Evolutionary conservation across 2,113 vertebrate genomes (phyloP), one percentile per base, ranked within the genome.

Genomic region (Penelope pileata): DNA sequence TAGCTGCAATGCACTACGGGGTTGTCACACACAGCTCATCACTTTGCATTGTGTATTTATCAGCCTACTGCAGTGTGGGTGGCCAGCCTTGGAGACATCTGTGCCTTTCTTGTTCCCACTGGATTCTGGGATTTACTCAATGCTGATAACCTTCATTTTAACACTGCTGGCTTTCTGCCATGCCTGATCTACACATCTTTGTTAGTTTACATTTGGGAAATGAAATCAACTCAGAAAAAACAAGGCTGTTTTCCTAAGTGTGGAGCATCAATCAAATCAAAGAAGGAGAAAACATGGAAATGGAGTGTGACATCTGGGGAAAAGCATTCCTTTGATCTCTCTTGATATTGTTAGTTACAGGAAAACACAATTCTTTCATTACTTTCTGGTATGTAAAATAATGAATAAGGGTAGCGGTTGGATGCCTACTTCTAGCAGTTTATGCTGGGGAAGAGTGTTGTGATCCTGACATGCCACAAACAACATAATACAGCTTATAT

Each of bases 221-320:
- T 43, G 91, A 92, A 93, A 92, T 87, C 63, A 74, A 16, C 63
- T 74, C 23, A 59, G 91, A 40, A 83, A 84, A 94, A 53, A 30
- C 42, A 51, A 88, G 47, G 17, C 47, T 92, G 32, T 91, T 76
- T 79, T 60, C 63, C 50, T 85, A 77, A 67, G 48, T 74, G 74
- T 83, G 38, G 38, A 85, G 79, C 59, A 93, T 88, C 75, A 88
- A 23, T 89, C 86, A 91, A 94, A 82, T 5, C 45, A 83, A 85
- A 60, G 32, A 83, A 80, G 60, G 72, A 68, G 89, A 92, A 94
- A 92, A 93, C 24, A 92, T 90, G 82, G 87, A 93, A 96, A 97
- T 51, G 54, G 84, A 95, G 72, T 59, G 79, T 83, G 56, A 90
- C 60, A 86, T 88, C 72, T 74, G 30, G 59, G 51, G 26, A 66